A percentile compares a stretch with the other conserved stretches of the same genome.
Conservation (phyloP, 2,888 invertebrate species). For the Poecilobothrus nobilitatus region DNA sequence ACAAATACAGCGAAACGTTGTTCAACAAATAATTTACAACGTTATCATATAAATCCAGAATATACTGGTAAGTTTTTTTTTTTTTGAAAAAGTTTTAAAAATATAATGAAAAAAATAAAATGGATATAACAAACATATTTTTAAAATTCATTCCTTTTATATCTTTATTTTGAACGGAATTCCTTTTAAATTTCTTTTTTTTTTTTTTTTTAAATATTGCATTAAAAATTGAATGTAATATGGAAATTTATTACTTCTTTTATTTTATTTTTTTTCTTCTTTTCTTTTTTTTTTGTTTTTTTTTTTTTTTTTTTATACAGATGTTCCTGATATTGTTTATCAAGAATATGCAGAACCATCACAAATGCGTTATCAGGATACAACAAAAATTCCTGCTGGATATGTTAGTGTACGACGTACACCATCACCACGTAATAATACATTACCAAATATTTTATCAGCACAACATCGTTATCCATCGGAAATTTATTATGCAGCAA, state of each 20-base stretch:
- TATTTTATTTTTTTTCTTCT: not conserved
- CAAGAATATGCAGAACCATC: constrained; percentile 53
- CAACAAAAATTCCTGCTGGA: constrained; percentile 33
- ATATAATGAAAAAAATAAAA: too few relatives aligned
- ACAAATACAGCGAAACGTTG: constrained; percentile 45
- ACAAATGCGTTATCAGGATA: constrained; percentile 48
- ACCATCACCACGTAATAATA: constrained; percentile 38
- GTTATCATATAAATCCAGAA: constrained; percentile 49
- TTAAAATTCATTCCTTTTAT: too few relatives aligned
- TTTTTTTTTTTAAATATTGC: not conserved
- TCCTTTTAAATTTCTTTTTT: too few relatives aligned
- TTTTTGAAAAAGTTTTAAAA: too few relatives aligned
- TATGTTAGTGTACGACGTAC: constrained; percentile 43
- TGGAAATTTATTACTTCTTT: not conserved
- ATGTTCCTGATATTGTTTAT: constrained; percentile 51
- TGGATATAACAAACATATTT: too few relatives aligned
- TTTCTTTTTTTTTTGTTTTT: constrained; percentile 13
- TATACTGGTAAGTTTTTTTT: constrained; percentile 51
- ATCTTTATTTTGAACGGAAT: too few relatives aligned
- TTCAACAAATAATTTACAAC: constrained; percentile 45
- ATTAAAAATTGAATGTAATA: not conserved
- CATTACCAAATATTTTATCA: constrained; percentile 37
- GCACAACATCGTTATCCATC: constrained; percentile 55
- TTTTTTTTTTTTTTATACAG: constrained; percentile 32
- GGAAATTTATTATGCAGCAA: constrained; percentile 63